Base-by-base conservation (phyloP, 2,797 vertebrate species). In the Simalia tracyae region DNA sequence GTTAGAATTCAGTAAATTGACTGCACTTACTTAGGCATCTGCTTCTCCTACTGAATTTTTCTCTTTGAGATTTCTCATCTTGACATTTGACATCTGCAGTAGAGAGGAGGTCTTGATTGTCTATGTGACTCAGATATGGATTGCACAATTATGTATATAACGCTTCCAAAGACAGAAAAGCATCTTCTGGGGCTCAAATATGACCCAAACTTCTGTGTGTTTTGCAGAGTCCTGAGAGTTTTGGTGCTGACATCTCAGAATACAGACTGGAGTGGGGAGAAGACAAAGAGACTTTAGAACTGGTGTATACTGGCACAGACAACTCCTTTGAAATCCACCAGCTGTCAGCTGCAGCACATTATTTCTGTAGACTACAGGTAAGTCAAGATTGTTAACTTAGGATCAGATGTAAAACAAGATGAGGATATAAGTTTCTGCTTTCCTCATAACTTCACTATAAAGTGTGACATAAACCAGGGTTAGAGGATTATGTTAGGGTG, bases 351-450 rank as follows among this genome's bases (percentile, higher is more conserved):
- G 98, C 99, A 90, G 98, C 98, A 0, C 98, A 95, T 57, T 99
- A 98, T 97, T 99, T 98, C 98, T 99, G 98, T 97, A 98, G 98
- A 97, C 97, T 99, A 56, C 99, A 99, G 99, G 99, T 99, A 97
- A 4, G 92, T 46, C 92, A 86, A 46, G 14, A 12, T 15, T 5
- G 1, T 0, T 10, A 36, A 8, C 19, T 66, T 84, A 72, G 9
- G 9, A 11, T 54, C 50, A 36, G n/a, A 46, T 50, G 5, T 5
- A 28, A 12, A 86, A 84, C n/a, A 2, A 57, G 17, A 12, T 4
- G 26, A 2, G 2, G 14, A 24, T 5, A 3, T 61, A 50, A 56
- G 1, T 1, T 76, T 91, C 87, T 56, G 0, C 5, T 91, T 89
- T 91, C 54, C 1, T 88, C n/a, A 0, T 56, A 76, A 86, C 5